These are phyloP conservation scores for Halcyon leucocephala DNA, from an alignment of 2,797 vertebrate species.

Conservation along the genomic window DNA sequence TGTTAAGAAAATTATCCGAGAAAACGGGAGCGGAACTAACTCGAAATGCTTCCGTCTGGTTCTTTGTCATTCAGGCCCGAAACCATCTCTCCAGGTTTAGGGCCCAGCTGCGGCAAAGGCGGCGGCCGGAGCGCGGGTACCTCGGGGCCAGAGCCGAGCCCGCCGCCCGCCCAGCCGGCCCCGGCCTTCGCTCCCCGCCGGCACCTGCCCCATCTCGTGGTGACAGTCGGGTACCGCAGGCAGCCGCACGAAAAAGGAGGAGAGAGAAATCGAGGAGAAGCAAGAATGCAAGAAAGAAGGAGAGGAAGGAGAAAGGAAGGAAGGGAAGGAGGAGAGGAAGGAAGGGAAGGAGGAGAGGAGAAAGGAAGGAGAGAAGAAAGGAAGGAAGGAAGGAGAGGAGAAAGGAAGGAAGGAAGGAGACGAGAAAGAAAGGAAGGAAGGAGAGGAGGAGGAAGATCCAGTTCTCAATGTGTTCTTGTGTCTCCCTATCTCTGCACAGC, in stretches of 20 bases:
- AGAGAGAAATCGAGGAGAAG: too few relatives aligned
- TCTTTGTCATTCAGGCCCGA: rapidly evolving
- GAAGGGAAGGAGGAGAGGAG: too few relatives aligned
- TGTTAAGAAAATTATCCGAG: not conserved
- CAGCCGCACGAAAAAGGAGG: not conserved
- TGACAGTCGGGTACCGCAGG: not conserved
- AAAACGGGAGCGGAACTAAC: not conserved
- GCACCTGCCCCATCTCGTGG: conserved; percentile 41
- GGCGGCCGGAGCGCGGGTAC: not conserved
- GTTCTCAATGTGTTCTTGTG: not conserved
- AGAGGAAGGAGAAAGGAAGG: too few relatives aligned
- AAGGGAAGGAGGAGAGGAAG: too few relatives aligned
- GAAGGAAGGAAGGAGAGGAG: too few relatives aligned
- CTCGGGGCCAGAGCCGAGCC: not conserved
- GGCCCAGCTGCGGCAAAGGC: not conserved
- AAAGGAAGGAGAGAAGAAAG: too few relatives aligned
- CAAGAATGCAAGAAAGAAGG: too few relatives aligned
- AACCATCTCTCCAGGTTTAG: rapidly evolving
- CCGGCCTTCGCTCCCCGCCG: not conserved
- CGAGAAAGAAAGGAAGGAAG: too few relatives aligned
- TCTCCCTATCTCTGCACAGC: not conserved
- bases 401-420: too few relatives aligned
- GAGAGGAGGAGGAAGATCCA: too few relatives aligned
- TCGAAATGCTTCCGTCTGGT: not conserved
- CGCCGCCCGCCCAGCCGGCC: not conserved